A percentile compares a stretch with the other conserved stretches of the same genome.
Conservation (phyloP, 1,140 invertebrate species). For the Andrena cerasifolii region DNA sequence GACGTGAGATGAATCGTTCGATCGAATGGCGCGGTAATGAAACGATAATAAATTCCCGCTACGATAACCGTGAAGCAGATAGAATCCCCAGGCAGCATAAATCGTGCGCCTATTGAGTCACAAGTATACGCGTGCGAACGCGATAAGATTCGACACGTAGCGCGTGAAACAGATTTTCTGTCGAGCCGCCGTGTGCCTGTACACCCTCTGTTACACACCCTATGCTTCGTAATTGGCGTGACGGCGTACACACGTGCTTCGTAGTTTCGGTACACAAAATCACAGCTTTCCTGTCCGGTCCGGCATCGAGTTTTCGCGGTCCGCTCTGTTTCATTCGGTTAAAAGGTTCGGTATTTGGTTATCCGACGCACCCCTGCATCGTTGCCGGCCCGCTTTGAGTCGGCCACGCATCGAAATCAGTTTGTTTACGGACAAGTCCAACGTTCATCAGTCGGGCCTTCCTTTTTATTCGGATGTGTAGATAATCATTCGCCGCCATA, state of each 20-base stretch:
- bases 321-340: conserved; percentile 60
- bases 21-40: too few relatives aligned
- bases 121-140: not conserved
- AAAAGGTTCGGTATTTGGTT: conserved; percentile 65
- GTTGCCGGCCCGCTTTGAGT: not conserved
- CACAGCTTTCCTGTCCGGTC: conserved; percentile 3
- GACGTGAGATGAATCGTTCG: too few relatives aligned
- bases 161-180: not conserved
- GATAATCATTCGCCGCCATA: conserved; percentile 33
- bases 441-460: conserved; percentile 29
- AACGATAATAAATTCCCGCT: not conserved
- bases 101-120: too few relatives aligned
- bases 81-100: not conserved
- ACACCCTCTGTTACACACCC: not conserved
- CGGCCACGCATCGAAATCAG: conserved; percentile 32
- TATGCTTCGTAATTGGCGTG: conserved; percentile 16
- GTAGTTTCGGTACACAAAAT: conserved; percentile 56
- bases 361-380: conserved; percentile 39
- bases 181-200: not conserved
- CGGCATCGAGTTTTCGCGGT: conserved; percentile 39
- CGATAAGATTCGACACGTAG: conserved; percentile 19
- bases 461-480: too few relatives aligned
- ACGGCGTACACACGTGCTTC: conserved; percentile 36
- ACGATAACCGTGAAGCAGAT: not conserved
- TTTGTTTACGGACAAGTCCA: conserved; percentile 43